Percentiles rank a stretch among this genome's conserved stretches.
Evolutionary conservation across 2,113 vertebrate species (phyloP).

Genomic region (Turdus rufiventris): DNA sequence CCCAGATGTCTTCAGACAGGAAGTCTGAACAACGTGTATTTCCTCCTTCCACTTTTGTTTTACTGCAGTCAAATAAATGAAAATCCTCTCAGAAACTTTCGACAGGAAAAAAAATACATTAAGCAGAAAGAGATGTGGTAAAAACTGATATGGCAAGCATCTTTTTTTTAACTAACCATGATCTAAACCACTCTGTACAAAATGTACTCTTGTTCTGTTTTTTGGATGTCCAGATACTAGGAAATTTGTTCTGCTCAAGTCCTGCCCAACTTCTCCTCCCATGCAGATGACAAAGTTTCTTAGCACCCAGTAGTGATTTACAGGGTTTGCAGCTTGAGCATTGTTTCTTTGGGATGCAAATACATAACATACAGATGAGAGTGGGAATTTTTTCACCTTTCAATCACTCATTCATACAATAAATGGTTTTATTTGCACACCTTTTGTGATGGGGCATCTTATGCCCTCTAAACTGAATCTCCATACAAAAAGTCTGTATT

Average conservation of each 20-base stretch:
- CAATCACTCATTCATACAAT: neutral
- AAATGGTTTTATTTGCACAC: neutral
- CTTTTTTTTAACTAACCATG: neutral
- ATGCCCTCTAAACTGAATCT: neutral
- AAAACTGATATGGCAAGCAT: neutral
- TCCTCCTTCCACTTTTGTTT: neutral
- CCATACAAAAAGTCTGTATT: neutral
- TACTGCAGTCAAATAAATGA: neutral
- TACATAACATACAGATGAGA: neutral
- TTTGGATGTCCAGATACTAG: neutral
- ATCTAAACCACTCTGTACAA: neutral
- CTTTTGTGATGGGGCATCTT: neutral
- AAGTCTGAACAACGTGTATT: neutral
- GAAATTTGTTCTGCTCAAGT: neutral
- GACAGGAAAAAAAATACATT: rapidly evolving
- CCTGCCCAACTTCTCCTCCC: neutral
- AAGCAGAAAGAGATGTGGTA: neutral
- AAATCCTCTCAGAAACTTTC: neutral
- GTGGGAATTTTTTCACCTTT: neutral
- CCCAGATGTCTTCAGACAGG: neutral
- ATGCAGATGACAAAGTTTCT: neutral
- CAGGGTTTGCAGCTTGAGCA: neutral
- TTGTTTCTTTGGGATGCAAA: neutral
- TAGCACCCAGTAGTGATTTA: neutral
- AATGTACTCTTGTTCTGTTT: neutral